These are phyloP conservation scores for Lasioglossum lativentre DNA, from an alignment of 2,888 invertebrate genomes.

Conservation along the genomic window DNA sequence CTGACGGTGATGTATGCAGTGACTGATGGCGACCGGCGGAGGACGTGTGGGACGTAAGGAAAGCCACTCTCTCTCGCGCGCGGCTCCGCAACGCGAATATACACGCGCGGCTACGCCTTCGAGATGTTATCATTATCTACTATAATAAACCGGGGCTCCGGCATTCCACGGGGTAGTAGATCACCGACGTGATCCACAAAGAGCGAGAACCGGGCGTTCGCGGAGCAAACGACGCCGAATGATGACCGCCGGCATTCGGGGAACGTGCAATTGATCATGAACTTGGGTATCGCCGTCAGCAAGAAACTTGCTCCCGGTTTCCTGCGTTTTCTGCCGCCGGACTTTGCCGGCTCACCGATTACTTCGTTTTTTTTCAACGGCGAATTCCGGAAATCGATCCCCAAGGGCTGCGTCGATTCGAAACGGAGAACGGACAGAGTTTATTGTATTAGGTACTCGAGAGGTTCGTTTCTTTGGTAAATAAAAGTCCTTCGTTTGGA, in stretches of 20 bases:
- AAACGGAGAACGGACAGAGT: neutral
- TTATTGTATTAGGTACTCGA: neutral
- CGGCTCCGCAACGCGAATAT: conserved; percentile 39
- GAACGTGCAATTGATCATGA: conserved; percentile 65
- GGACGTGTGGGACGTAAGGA: conserved; percentile 59
- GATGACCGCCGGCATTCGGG: conserved; percentile 61
- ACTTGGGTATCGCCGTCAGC: conserved; percentile 40
- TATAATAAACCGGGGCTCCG: conserved; percentile 80
- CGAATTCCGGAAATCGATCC: conserved; percentile 5
- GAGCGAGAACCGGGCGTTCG: conserved; percentile 54
- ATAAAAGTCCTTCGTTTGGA: neutral
- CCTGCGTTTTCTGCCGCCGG: neutral
- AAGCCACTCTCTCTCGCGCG: conserved; percentile 27
- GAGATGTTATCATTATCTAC: conserved; percentile 82
- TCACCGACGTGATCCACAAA: conserved; percentile 70
- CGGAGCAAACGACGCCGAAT: conserved; percentile 53
- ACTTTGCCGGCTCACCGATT: neutral
- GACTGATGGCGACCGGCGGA: conserved; percentile 69
- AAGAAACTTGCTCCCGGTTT: conserved; percentile 3
- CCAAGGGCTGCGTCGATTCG: neutral
- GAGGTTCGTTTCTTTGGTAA: neutral
- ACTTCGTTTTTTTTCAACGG: neutral
- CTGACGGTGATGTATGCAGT: conserved; percentile 81
- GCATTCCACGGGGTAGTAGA: conserved; percentile 78
- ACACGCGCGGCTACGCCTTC: conserved; percentile 72